Evolutionary conservation across 2,797 vertebrate genomes (phyloP).

Genomic region (Falco concolor): DNA sequence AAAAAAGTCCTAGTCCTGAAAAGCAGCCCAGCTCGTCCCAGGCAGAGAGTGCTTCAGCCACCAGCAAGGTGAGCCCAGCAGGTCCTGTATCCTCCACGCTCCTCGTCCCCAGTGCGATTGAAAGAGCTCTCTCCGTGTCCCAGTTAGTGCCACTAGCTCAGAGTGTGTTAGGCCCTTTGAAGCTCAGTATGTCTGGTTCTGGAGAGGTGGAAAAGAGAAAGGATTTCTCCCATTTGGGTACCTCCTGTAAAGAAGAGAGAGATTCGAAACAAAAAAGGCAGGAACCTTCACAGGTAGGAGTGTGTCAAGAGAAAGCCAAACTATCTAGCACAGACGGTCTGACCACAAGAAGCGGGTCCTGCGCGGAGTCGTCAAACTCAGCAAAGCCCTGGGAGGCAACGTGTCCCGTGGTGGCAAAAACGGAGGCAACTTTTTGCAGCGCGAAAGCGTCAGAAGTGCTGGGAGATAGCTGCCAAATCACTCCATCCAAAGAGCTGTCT

Average conservation of each 20-base stretch:
- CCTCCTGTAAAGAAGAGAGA: slow-evolving; percentile 58
- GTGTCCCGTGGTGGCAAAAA: slow-evolving; percentile 13
- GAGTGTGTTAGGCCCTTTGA: slow-evolving; percentile 79
- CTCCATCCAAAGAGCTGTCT: slow-evolving; percentile 59
- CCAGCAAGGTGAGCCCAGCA: slow-evolving; percentile 60
- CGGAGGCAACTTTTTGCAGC: slow-evolving; percentile 46
- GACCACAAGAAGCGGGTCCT: neutral
- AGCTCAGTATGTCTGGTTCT: slow-evolving; percentile 60
- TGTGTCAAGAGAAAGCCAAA: slow-evolving; percentile 32
- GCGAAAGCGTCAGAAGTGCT: slow-evolving; percentile 49
- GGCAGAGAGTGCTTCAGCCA: slow-evolving; percentile 67
- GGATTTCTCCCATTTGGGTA: slow-evolving; percentile 40
- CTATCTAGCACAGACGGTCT: neutral
- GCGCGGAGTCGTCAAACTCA: slow-evolving; percentile 15
- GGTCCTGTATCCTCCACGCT: slow-evolving; percentile 28
- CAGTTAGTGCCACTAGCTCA: slow-evolving; percentile 75
- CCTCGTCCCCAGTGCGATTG: slow-evolving; percentile 53
- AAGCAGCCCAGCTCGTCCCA: slow-evolving; percentile 21
- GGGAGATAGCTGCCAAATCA: slow-evolving; percentile 59
- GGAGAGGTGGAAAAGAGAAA: slow-evolving; percentile 68
- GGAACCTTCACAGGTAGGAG: slow-evolving; percentile 24
- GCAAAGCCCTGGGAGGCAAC: slow-evolving; percentile 15
- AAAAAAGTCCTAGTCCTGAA: neutral
- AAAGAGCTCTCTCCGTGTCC: slow-evolving; percentile 57
- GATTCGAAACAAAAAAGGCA: slow-evolving; percentile 49